These are phyloP conservation scores for Pimephales promelas DNA, from an alignment of 2,113 vertebrate genomes.

Conservation along the genomic window DNA sequence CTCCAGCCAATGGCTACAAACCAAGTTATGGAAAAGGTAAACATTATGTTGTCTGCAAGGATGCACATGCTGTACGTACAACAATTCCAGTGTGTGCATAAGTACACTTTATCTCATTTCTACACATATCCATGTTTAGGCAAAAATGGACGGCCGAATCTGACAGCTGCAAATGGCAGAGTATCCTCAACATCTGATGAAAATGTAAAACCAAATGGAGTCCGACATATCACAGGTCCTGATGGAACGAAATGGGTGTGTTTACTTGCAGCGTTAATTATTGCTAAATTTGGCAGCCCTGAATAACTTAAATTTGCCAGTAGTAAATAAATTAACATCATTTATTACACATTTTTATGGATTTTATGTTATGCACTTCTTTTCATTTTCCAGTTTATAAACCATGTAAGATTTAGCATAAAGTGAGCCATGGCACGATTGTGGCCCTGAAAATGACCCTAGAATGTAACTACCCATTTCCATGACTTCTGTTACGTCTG, in stretches of 20 bases:
- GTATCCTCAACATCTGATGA: constrained; percentile 67
- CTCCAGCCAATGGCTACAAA: constrained; percentile 62
- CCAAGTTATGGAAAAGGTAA: constrained; percentile 73
- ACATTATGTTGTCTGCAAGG: background rate
- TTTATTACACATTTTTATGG: too few relatives aligned
- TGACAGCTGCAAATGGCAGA: constrained; percentile 81
- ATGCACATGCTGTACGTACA: background rate
- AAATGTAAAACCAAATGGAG: constrained; percentile 80
- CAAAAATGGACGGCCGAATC: constrained; percentile 85
- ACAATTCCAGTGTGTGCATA: constrained; percentile 39
- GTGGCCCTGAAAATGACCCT: background rate
- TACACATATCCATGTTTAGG: constrained; percentile 69
- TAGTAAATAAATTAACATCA: too few relatives aligned
- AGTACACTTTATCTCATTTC: background rate
- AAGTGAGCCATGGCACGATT: background rate
- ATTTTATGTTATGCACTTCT: too few relatives aligned
- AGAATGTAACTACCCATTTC: background rate
- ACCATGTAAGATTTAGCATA: background rate
- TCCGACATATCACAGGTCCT: constrained; percentile 90
- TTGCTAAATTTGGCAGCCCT: background rate
- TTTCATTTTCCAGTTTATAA: background rate
- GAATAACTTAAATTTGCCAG: too few relatives aligned
- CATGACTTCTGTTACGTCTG: background rate
- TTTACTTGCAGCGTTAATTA: constrained; percentile 5
- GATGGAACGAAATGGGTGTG: constrained; percentile 97